These are phyloP conservation scores for Palloptera scutellata DNA, from an alignment of 2,888 invertebrate genomes.

Conservation along the genomic window DNA sequence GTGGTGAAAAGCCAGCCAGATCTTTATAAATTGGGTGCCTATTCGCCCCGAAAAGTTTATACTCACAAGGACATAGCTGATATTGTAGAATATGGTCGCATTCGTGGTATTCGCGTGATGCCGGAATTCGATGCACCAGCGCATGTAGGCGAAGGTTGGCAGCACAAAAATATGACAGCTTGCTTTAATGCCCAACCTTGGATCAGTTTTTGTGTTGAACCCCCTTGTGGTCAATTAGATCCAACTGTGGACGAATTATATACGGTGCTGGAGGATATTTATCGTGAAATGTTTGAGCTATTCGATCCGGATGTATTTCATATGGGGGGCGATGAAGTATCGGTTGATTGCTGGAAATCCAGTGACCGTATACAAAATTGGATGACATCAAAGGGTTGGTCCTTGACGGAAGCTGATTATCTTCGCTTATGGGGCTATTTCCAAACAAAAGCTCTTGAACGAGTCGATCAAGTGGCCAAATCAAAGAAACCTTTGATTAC, in stretches of 20 bases:
- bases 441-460: slow-evolving; percentile 66
- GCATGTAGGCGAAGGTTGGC: slow-evolving; percentile 89
- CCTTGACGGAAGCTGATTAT: slow-evolving; percentile 69
- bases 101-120: slow-evolving; percentile 83
- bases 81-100: slow-evolving; percentile 73
- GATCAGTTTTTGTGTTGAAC: slow-evolving; percentile 75
- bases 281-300: slow-evolving; percentile 74
- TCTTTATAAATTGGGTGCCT: slow-evolving; percentile 79
- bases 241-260: slow-evolving; percentile 76
- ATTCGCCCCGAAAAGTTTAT: slow-evolving; percentile 76
- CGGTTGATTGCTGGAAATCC: slow-evolving; percentile 78
- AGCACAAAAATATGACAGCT: slow-evolving; percentile 72
- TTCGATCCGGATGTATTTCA: slow-evolving; percentile 78
- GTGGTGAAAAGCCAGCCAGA: slow-evolving; percentile 77
- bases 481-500: slow-evolving; percentile 71
- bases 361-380: slow-evolving; percentile 73
- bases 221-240: slow-evolving; percentile 86
- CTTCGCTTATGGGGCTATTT: slow-evolving; percentile 78
- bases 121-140: slow-evolving; percentile 94
- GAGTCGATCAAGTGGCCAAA: slow-evolving; percentile 53
- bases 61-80: slow-evolving; percentile 67
- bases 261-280: slow-evolving; percentile 75
- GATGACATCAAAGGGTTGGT: slow-evolving; percentile 73
- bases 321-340: slow-evolving; percentile 87
- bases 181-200: slow-evolving; percentile 81